Percentiles rank a stretch among this genome's conserved stretches.
These are phyloP conservation scores for Rhinella marina DNA, from an alignment of 2,797 vertebrate genomes.

Conservation along the genomic window DNA sequence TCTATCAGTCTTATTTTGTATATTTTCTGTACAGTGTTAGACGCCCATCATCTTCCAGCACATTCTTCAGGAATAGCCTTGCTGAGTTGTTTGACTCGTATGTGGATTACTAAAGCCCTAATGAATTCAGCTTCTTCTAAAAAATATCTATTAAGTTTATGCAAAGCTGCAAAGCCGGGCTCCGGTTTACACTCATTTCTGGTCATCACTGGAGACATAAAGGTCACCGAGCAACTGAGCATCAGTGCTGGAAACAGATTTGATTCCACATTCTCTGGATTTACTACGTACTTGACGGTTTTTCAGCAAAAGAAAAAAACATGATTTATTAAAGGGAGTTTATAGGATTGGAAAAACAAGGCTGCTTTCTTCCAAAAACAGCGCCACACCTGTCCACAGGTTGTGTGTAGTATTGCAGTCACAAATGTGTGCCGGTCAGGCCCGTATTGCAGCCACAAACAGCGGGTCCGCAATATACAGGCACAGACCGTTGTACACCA, in stretches of 20 bases:
- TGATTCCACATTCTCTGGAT: background rate
- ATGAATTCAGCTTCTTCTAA: background rate
- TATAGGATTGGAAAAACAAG: background rate
- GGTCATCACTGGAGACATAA: slow-evolving; percentile 7
- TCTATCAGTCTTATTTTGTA: slow-evolving; percentile 32
- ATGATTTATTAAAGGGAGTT: background rate
- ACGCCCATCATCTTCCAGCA: background rate
- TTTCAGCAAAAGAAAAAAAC: background rate
- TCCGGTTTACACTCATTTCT: background rate
- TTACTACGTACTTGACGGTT: background rate
- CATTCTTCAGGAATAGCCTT: background rate
- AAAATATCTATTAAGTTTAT: slow-evolving; percentile 4
- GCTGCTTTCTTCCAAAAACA: too few relatives aligned
- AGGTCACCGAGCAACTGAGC: background rate
- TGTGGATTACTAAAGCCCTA: background rate
- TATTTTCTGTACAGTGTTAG: background rate
- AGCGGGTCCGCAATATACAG: too few relatives aligned
- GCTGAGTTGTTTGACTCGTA: background rate
- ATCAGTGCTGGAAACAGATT: background rate
- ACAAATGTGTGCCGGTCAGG: too few relatives aligned
- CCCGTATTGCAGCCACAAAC: too few relatives aligned
- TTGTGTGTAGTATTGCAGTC: too few relatives aligned
- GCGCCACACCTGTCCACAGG: too few relatives aligned
- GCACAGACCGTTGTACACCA: too few relatives aligned
- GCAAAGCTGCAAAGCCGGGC: background rate